These are phyloP conservation scores for Atta colombica DNA, from an alignment of 1,140 invertebrate species.

Conservation along the genomic window DNA sequence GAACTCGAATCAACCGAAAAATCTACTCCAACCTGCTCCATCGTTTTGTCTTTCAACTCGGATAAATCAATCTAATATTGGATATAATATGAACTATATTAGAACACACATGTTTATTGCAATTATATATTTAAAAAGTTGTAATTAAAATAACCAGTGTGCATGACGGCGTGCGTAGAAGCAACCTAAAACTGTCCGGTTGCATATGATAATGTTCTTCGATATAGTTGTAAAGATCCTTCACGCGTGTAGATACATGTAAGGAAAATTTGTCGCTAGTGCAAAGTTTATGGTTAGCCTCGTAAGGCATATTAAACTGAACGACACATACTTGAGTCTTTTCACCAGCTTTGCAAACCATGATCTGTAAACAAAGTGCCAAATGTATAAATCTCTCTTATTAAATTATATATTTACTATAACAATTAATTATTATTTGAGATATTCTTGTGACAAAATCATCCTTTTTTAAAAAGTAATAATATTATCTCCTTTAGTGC, in stretches of 20 bases:
- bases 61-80: conserved; percentile 82
- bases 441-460: conserved; percentile 5
- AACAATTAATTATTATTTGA: neutral
- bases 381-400: conserved; percentile 5
- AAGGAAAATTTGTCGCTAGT: conserved; percentile 25
- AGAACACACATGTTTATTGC: conserved; percentile 5
- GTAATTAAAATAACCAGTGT: conserved; percentile 58
- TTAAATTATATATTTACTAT: conserved; percentile 12
- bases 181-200: conserved; percentile 59
- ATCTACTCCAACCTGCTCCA: conserved; percentile 84
- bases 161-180: conserved; percentile 22
- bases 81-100: conserved; percentile 16
- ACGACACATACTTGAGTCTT: conserved; percentile 87
- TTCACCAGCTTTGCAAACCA: conserved; percentile 82
- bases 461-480: neutral
- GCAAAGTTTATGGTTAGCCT: conserved; percentile 36
- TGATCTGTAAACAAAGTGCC: conserved; percentile 77
- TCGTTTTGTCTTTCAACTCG: conserved; percentile 81
- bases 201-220: conserved; percentile 63
- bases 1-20: conserved; percentile 71
- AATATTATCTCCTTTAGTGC: conserved; percentile 26
- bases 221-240: conserved; percentile 83
- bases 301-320: conserved; percentile 75
- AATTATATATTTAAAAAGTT: neutral
- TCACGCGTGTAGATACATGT: conserved; percentile 72